Percentiles rank a stretch among this genome's conserved stretches.
phyloP scores from a whole-genome alignment of 2,888 invertebrate species.

The Diabrotica balteata region DNA sequence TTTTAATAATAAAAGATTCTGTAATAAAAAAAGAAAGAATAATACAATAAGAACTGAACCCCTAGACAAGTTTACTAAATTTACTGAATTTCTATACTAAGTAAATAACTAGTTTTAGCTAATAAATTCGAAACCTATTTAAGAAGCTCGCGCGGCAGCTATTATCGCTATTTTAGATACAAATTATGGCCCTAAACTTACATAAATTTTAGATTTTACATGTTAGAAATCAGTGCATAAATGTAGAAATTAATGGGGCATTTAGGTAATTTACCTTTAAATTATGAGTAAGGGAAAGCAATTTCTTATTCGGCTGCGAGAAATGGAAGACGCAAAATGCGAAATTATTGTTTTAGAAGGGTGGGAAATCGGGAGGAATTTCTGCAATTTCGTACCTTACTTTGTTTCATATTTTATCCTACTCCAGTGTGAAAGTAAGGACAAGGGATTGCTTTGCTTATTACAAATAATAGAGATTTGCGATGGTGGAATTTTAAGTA shows the following conservation, averaged over 20 bases:
- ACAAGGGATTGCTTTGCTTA: background rate
- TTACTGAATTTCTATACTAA: too few species aligned
- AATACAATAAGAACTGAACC: too few species aligned
- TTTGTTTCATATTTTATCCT: constrained; percentile 16
- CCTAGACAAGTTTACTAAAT: too few species aligned
- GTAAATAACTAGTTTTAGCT: too few species aligned
- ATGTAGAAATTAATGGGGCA: constrained; percentile 57
- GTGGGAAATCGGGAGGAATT: constrained; percentile 12
- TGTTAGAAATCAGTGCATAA: constrained; percentile 48
- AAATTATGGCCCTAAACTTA: constrained; percentile 21
- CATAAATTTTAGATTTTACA: constrained; percentile 34
- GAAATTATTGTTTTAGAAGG: constrained; percentile 39
- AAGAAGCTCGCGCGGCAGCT: too few species aligned
- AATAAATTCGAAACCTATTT: too few species aligned
- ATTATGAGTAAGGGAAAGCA: constrained; percentile 49
- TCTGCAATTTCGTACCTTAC: constrained; percentile 36
- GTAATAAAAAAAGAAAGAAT: too few species aligned
- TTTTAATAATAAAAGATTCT: too few species aligned
- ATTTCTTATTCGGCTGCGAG: constrained; percentile 44
- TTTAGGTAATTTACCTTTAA: constrained; percentile 57
- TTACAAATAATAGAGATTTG: background rate
- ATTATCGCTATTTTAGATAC: constrained; percentile 17
- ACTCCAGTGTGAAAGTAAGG: constrained; percentile 12
- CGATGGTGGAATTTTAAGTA: too few species aligned
- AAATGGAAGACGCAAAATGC: constrained; percentile 36